These are phyloP conservation scores for Grus americana DNA, from an alignment of 2,113 vertebrate species.

Conservation along the genomic window DNA sequence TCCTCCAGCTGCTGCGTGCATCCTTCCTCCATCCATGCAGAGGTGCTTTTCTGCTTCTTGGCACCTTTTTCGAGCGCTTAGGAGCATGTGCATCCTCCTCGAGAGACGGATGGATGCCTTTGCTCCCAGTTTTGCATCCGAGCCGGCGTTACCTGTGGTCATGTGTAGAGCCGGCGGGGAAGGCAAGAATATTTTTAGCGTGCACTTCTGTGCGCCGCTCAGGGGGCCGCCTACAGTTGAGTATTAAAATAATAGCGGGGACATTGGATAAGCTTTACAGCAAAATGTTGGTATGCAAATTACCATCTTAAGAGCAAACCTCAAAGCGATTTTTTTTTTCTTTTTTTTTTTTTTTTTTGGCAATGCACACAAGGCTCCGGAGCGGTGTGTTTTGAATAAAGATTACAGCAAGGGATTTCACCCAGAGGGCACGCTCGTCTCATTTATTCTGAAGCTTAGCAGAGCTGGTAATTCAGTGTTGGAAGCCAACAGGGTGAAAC, in stretches of 20 bases:
- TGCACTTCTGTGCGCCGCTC: neutral
- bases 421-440: neutral
- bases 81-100: neutral
- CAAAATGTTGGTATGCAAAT: conserved; percentile 50
- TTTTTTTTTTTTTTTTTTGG: neutral
- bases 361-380: neutral
- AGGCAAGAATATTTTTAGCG: conserved; percentile 39
- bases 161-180: neutral
- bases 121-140: neutral
- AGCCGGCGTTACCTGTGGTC: neutral
- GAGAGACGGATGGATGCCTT: neutral
- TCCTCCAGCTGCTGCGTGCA: neutral
- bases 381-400: conserved; percentile 32
- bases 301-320: conserved; percentile 35
- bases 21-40: neutral
- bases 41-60: neutral
- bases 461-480: conserved; percentile 10
- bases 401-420: conserved; percentile 18
- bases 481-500: conserved; percentile 16
- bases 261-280: conserved; percentile 28
- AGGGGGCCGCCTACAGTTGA: conserved; percentile 13
- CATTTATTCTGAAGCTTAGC: conserved; percentile 33
- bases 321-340: neutral
- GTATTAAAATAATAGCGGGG: conserved; percentile 36
- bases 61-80: neutral